Evolutionary conservation across 1,140 invertebrate genomes (phyloP).

Genomic region (Psilanteris sp.): DNA sequence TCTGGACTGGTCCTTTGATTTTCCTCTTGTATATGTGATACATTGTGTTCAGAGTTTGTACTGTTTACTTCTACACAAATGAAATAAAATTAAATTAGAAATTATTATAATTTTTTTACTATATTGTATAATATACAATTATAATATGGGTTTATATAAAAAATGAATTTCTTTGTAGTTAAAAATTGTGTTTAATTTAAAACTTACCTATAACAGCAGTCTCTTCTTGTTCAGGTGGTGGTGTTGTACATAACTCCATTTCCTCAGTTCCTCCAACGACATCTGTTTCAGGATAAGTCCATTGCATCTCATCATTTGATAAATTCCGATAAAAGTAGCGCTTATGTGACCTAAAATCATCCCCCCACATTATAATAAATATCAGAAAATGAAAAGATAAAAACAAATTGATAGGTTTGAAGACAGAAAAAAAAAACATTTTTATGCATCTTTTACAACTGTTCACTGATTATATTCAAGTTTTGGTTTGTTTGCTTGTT

Average conservation of each 20-base stretch:
- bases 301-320: slow-evolving; percentile 82
- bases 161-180: too few species aligned
- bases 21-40: slow-evolving; percentile 3
- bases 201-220: slow-evolving; percentile 65
- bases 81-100: slow-evolving; percentile 14
- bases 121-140: too few species aligned
- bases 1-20: slow-evolving; percentile 17
- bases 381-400: too few species aligned
- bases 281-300: slow-evolving; percentile 84
- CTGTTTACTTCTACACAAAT: slow-evolving; percentile 26
- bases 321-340: slow-evolving; percentile 85
- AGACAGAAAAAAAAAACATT: too few species aligned
- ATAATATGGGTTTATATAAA: too few species aligned
- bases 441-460: slow-evolving; percentile 42
- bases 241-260: slow-evolving; percentile 83
- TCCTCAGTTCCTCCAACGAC: slow-evolving; percentile 81
- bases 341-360: slow-evolving; percentile 83
- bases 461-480: slow-evolving; percentile 36
- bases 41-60: background rate
- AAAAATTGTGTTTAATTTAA: too few species aligned
- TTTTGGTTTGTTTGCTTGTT: slow-evolving; percentile 23
- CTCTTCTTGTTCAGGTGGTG: slow-evolving; percentile 79
- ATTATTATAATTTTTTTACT: too few species aligned
- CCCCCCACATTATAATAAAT: too few species aligned
- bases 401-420: too few species aligned